phyloP scores from a whole-genome alignment of 2,113 vertebrate species.

The Megaceryle maxima region DNA sequence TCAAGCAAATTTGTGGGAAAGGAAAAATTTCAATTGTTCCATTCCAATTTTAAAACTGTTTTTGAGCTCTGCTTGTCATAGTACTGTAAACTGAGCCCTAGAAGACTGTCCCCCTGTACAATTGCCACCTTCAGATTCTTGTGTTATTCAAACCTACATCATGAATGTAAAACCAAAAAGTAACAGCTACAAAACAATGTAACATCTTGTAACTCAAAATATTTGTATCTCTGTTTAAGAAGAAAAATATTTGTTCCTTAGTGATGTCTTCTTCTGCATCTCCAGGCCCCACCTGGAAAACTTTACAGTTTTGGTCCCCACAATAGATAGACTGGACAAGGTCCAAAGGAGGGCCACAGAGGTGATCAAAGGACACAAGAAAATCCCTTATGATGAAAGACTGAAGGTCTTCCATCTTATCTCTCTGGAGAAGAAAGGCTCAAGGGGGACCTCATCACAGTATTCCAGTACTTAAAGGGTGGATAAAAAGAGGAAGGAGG shows the following conservation, averaged over 20 bases:
- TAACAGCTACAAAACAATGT: rapidly evolving
- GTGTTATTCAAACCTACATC: background rate
- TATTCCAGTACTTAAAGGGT: background rate
- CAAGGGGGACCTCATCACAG: background rate
- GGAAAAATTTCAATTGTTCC: background rate
- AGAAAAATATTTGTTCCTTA: background rate
- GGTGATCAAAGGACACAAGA: background rate
- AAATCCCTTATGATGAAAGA: background rate
- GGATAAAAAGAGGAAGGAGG: background rate
- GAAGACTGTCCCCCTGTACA: background rate
- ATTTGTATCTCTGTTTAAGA: background rate
- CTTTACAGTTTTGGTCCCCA: background rate
- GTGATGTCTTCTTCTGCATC: background rate
- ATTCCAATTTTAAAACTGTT: background rate
- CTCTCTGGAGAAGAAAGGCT: background rate
- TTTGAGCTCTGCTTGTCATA: background rate
- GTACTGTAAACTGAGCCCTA: background rate
- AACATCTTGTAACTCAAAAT: background rate
- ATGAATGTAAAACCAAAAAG: background rate
- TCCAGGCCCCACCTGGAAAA: background rate
- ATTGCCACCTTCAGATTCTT: background rate
- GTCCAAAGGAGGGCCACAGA: background rate
- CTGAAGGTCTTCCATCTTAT: background rate
- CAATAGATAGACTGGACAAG: background rate
- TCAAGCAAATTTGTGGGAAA: background rate